phyloP scores from a whole-genome alignment of 2,888 invertebrate genomes.

The Argyra leucocephala region DNA sequence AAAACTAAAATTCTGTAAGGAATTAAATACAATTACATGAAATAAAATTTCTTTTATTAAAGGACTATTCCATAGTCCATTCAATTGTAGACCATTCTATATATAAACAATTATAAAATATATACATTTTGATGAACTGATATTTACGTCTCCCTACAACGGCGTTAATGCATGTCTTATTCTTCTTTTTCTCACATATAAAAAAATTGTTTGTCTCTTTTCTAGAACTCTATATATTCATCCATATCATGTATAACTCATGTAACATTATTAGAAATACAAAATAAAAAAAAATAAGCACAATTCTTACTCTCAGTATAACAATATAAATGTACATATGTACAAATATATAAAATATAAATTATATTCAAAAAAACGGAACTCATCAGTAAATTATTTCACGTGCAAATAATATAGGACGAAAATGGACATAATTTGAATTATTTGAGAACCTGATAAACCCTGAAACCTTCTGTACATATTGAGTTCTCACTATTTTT shows the following conservation, averaged over 20 bases:
- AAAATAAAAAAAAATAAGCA: not conserved
- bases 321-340: not conserved
- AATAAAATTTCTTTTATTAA: no score
- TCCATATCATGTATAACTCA: not conserved
- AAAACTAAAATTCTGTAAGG: no score
- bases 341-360: not conserved
- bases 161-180: not conserved
- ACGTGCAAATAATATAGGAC: not conserved
- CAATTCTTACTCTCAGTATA: not conserved
- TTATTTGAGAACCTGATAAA: constrained; percentile 1
- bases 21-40: no score
- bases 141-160: no score
- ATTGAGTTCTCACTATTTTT: not conserved
- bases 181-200: not conserved
- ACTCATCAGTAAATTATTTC: constrained; percentile 8
- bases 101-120: no score
- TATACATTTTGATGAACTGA: no score
- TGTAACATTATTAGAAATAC: not conserved
- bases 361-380: not conserved
- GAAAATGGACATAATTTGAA: constrained; percentile 11
- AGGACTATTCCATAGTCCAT: no score
- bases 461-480: not conserved
- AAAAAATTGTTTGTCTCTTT: not conserved
- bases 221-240: no score
- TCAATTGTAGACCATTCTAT: no score